A percentile compares a stretch with the other conserved stretches of the same genome.
Evolutionary conservation across 2,888 invertebrate species (phyloP).

Genomic region (Emmelina monodactyla): DNA sequence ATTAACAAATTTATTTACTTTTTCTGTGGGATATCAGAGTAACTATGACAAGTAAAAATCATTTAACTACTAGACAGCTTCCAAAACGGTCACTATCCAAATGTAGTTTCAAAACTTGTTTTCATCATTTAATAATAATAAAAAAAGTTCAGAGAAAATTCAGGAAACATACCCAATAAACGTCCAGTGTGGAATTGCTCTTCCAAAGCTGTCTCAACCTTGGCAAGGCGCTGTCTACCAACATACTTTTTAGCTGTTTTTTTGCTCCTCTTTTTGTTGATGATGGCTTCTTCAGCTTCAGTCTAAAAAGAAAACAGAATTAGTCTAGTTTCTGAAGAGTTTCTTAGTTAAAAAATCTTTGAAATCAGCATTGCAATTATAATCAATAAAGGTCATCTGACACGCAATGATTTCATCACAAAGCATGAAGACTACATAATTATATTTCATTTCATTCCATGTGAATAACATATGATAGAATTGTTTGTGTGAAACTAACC

Average conservation of each 20-base stretch:
- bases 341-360: too few species aligned
- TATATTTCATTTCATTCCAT: background rate
- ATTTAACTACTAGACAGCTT: slow-evolving; percentile 52
- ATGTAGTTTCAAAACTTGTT: slow-evolving; percentile 69
- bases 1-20: background rate
- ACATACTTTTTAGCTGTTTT: slow-evolving; percentile 93
- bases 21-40: slow-evolving; percentile 69
- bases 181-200: slow-evolving; percentile 98
- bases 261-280: slow-evolving; percentile 94
- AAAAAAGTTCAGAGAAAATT: background rate
- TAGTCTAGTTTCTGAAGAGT: background rate
- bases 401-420: slow-evolving; percentile 64
- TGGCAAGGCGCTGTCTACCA: slow-evolving; percentile 88
- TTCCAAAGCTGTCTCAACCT: slow-evolving; percentile 92
- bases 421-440: background rate
- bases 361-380: too few species aligned
- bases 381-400: slow-evolving; percentile 56
- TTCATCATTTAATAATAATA: slow-evolving; percentile 60
- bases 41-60: slow-evolving; percentile 82
- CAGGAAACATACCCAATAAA: slow-evolving; percentile 77
- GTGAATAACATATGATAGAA: background rate
- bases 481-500: too few species aligned
- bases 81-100: slow-evolving; percentile 71
- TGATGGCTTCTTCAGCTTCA: slow-evolving; percentile 91
- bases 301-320: slow-evolving; percentile 59